Conservation (phyloP, 2,113 vertebrate genomes). For the Salvelinus alpinus region DNA sequence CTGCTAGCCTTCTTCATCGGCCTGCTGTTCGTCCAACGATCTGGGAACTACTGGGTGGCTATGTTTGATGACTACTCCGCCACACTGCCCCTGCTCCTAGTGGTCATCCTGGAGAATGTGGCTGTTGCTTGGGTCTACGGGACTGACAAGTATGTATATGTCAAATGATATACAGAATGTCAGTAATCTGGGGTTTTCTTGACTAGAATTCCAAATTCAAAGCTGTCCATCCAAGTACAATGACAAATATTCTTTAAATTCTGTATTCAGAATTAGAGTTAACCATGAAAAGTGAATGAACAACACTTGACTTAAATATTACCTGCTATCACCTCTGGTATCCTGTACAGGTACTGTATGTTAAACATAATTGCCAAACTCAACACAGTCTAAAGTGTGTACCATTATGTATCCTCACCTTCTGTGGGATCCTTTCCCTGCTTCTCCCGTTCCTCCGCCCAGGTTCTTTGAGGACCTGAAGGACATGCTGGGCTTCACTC, state of each 20-base stretch:
- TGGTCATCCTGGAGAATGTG: constrained; percentile 93
- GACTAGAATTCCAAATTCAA: too few species aligned
- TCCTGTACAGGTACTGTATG: too few species aligned
- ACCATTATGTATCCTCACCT: constrained; percentile 29
- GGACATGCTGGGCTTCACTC: constrained; percentile 94
- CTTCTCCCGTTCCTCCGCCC: background rate
- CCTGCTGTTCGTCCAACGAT: constrained; percentile 93
- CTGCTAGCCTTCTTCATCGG: constrained; percentile 88
- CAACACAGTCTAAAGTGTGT: background rate
- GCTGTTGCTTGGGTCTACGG: constrained; percentile 92
- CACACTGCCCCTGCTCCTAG: constrained; percentile 90
- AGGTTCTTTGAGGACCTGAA: constrained; percentile 97
- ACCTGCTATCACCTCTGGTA: too few species aligned
- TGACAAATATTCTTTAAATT: too few species aligned
- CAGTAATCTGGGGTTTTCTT: too few species aligned
- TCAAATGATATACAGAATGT: background rate
- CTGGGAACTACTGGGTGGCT: constrained; percentile 95
- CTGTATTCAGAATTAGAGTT: too few species aligned
- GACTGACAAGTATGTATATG: constrained; percentile 85
- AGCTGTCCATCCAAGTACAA: too few species aligned
- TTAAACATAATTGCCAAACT: background rate
- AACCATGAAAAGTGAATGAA: too few species aligned
- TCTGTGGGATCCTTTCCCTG: constrained; percentile 33
- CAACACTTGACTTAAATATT: too few species aligned
- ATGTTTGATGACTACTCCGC: constrained; percentile 99